Conservation (phyloP, 2,113 vertebrate genomes). For the Sapayoa aenigma region DNA sequence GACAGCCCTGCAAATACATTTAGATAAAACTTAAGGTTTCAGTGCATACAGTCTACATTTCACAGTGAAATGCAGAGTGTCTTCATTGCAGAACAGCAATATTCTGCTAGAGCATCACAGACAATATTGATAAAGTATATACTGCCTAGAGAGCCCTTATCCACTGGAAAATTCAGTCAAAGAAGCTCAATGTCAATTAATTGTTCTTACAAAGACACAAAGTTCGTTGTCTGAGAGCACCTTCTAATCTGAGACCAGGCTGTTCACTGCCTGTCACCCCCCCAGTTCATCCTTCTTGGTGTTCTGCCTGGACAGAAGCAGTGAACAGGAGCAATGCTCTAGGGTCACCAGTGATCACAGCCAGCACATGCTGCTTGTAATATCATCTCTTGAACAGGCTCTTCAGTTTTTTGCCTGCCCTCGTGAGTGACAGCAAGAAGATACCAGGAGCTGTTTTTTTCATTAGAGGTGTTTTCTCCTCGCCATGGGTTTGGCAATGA, state of each 20-base stretch:
- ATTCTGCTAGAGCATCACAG: background rate
- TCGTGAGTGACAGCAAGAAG: fast-evolving
- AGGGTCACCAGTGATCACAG: background rate
- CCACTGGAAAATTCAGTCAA: background rate
- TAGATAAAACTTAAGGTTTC: background rate
- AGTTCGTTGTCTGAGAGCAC: background rate
- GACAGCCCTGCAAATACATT: background rate
- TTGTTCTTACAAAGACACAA: background rate
- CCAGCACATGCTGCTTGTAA: background rate
- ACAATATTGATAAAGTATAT: background rate
- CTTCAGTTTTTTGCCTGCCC: fast-evolving
- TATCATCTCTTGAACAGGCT: background rate
- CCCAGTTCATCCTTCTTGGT: fast-evolving
- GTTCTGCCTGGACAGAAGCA: background rate
- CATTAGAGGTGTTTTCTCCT: background rate
- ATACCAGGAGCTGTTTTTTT: background rate
- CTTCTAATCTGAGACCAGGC: background rate
- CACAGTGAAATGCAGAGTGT: fast-evolving
- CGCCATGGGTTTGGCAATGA: fast-evolving
- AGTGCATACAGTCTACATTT: background rate
- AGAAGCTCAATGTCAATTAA: background rate
- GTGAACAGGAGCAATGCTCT: background rate
- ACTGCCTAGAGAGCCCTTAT: background rate
- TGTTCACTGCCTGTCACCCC: background rate
- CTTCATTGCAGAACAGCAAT: background rate